These are phyloP conservation scores for Metallyticus violacea DNA, from an alignment of 2,888 invertebrate genomes.

Conservation along the genomic window DNA sequence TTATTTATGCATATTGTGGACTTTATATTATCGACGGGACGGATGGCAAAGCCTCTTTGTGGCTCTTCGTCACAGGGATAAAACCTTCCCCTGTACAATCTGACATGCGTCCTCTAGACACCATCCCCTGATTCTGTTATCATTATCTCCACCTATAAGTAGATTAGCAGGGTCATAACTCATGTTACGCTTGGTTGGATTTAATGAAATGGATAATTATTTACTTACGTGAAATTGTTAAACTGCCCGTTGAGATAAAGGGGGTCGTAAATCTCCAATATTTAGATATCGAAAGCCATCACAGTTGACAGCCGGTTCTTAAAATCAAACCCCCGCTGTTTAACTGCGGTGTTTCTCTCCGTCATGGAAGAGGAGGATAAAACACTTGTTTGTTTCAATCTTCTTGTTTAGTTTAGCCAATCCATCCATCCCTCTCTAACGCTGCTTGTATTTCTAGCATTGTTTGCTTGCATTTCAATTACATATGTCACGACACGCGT, in stretches of 20 bases:
- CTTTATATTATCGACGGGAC: background rate
- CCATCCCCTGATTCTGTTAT: background rate
- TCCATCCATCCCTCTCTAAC: too few species aligned
- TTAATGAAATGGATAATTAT: background rate
- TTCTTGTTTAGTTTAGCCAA: too few species aligned
- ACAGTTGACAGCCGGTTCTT: background rate
- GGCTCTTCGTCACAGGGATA: slow-evolving; percentile 1
- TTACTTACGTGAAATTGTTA: background rate
- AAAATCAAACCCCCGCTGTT: background rate
- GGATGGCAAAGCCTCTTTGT: slow-evolving; percentile 15
- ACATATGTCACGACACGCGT: background rate
- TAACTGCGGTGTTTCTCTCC: background rate
- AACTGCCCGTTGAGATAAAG: too few species aligned
- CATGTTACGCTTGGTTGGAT: background rate
- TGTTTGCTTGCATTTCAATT: too few species aligned
- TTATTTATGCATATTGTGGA: slow-evolving; percentile 19
- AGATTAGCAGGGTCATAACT: background rate
- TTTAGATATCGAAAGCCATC: background rate
- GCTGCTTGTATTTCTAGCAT: too few species aligned
- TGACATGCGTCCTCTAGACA: background rate
- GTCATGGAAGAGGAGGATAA: background rate
- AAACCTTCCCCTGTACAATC: background rate
- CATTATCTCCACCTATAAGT: background rate
- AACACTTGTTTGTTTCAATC: background rate
- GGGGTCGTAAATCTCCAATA: background rate